Base-by-base conservation (phyloP, 2,888 invertebrate genomes). In the Eupeodes luniger region DNA sequence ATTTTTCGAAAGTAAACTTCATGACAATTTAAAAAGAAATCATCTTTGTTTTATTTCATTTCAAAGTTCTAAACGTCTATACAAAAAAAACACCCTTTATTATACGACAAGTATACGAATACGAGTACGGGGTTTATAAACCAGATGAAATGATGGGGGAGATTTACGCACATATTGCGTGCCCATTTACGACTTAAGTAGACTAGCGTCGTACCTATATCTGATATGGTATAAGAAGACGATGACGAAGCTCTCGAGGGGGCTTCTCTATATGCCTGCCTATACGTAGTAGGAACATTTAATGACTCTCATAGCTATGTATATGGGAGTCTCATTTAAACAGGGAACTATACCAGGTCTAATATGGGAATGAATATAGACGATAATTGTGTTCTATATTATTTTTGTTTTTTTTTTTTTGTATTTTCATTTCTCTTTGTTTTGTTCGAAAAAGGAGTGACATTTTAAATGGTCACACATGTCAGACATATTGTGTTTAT, bases 401-500 rank as follows among this genome's bases (percentile, higher is more conserved):
- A 40, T 34, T 14, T 27, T 1, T 64, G 6, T 64, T 69, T 27
- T 44, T 9, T 40, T 40, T 7, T 55, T 44, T 36, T 5, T 44
- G 1, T 47, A 40, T 40, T 40, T 40, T 40, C 9, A 40, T 40
- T 40, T 47, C n/a, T 47, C 47, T 72, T 59, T 51, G 69, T 69
- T 36, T 53, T 36, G 0, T 14, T 27, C 12, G 36, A 10, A 69
- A 80, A 62, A 80, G 74, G 53, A 72, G 72, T 66, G 49, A n/a
- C 64, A 72, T 83, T 83, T 66, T n/a, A 78, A 80, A 79, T 75
- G 75, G 55, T 69, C 75, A 75, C 74, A 74, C 67, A 80, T 75
- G 74, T 40, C 49, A 80, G 84, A 80, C 75, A 75, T 69, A 19
- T 27, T 57, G 5, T 69, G 62, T 51, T 40, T 70, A 12, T 53